A percentile compares a stretch with the other conserved stretches of the same genome.
Conservation (phyloP, 2,888 invertebrate genomes). For the Idaea dimidiata region DNA sequence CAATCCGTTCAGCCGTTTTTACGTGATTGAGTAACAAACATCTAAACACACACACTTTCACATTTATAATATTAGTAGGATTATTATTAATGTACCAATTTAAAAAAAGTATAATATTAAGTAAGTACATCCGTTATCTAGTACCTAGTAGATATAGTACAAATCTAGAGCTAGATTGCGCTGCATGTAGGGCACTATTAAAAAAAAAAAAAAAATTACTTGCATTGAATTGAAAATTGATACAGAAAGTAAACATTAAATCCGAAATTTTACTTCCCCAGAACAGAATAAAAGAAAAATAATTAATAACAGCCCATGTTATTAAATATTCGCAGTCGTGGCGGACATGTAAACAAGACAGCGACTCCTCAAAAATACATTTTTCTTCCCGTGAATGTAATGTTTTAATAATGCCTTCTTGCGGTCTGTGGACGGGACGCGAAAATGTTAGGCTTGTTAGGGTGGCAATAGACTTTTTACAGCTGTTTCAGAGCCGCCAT, state of each 20-base stretch:
- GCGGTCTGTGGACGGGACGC: conserved; percentile 12
- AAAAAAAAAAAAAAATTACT: too few species aligned
- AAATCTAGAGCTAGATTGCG: too few species aligned
- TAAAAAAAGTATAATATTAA: too few species aligned
- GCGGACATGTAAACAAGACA: conserved; percentile 17
- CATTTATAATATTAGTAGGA: too few species aligned
- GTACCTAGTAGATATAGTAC: too few species aligned
- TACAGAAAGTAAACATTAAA: neutral
- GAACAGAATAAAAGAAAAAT: neutral
- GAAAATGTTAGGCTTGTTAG: conserved; percentile 12
- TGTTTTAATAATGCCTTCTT: conserved; percentile 32
- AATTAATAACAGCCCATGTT: neutral
- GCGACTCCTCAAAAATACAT: conserved; percentile 29
- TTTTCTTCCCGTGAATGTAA: conserved; percentile 28
- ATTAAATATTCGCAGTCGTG: conserved; percentile 8
- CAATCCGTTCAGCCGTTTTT: too few species aligned
- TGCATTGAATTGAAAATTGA: neutral
- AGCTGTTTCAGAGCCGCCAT: too few species aligned
- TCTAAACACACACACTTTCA: too few species aligned
- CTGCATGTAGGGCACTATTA: too few species aligned
- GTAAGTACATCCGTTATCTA: too few species aligned
- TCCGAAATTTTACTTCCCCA: neutral
- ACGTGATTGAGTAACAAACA: too few species aligned
- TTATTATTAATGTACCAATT: too few species aligned
- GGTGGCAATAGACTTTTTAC: conserved; percentile 16